Evolutionary conservation across 2,113 vertebrate genomes (phyloP).

Genomic region (Platycercus adscitus): DNA sequence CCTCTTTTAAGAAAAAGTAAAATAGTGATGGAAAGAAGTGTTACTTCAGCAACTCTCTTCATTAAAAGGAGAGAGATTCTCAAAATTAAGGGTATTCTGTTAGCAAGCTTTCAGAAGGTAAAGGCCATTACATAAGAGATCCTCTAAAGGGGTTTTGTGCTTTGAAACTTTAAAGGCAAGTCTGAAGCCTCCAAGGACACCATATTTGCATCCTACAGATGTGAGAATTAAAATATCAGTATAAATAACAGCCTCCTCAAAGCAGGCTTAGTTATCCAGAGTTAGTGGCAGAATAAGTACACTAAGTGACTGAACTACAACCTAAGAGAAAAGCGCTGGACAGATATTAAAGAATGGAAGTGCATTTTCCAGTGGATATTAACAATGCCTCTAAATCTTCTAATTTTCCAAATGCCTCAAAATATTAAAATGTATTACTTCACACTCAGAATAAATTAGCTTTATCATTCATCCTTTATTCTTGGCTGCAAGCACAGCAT

Average conservation of each 20-base stretch:
- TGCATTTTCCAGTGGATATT: not conserved
- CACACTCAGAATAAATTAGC: not conserved
- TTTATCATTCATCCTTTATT: not conserved
- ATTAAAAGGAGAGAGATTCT: not conserved
- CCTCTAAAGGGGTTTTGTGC: not conserved
- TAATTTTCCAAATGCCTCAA: not conserved
- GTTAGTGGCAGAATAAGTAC: not conserved
- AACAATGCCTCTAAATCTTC: not conserved
- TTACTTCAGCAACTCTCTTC: not conserved
- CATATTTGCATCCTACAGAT: not conserved
- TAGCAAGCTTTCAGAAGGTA: not conserved
- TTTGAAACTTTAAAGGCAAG: conserved; percentile 23
- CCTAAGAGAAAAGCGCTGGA: not conserved
- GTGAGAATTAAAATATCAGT: not conserved
- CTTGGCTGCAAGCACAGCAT: not conserved
- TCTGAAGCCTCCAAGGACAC: not conserved
- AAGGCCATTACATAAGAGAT: not conserved
- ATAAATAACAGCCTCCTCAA: not conserved
- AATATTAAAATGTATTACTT: not conserved
- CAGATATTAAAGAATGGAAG: not conserved
- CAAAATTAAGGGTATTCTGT: not conserved
- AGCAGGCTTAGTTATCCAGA: not conserved
- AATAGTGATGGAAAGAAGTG: not conserved
- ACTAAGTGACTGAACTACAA: not conserved
- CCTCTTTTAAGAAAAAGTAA: not conserved